These are phyloP conservation scores for Falcunculus frontatus DNA, from an alignment of 2,113 vertebrate genomes.

Conservation along the genomic window DNA sequence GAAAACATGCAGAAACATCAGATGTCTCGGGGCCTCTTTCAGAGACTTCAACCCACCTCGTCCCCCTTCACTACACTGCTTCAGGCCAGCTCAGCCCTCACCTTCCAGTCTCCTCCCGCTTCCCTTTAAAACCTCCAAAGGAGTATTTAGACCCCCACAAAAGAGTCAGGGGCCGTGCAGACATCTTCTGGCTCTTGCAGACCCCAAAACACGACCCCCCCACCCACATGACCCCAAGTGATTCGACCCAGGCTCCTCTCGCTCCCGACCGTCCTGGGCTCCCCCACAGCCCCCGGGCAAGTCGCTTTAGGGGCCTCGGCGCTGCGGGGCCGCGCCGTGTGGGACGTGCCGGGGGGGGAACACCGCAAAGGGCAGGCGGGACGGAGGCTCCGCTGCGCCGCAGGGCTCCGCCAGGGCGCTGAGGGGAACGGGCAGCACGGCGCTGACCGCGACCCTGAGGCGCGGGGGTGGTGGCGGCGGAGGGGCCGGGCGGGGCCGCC, in stretches of 20 bases:
- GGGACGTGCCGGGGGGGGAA: neutral
- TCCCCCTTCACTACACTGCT: fast-evolving
- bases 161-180: neutral
- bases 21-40: neutral
- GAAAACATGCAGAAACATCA: neutral
- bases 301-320: neutral
- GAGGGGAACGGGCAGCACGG: fast-evolving
- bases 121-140: neutral
- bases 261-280: neutral
- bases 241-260: neutral
- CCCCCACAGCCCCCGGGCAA: neutral
- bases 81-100: neutral
- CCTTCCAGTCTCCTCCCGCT: neutral
- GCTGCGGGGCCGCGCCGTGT: neutral
- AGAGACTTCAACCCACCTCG: neutral
- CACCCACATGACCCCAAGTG: fast-evolving
- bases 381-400: neutral
- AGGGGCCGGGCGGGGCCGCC: neutral
- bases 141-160: neutral
- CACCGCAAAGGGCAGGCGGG: neutral
- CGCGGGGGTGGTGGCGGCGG: neutral
- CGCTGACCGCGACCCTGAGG: neutral
- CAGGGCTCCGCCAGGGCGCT: fast-evolving
- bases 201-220: neutral
- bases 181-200: neutral